Percentiles rank a stretch among this genome's conserved stretches.
These are phyloP conservation scores for Salvelinus fontinalis DNA, from an alignment of 2,113 vertebrate genomes.

Conservation along the genomic window DNA sequence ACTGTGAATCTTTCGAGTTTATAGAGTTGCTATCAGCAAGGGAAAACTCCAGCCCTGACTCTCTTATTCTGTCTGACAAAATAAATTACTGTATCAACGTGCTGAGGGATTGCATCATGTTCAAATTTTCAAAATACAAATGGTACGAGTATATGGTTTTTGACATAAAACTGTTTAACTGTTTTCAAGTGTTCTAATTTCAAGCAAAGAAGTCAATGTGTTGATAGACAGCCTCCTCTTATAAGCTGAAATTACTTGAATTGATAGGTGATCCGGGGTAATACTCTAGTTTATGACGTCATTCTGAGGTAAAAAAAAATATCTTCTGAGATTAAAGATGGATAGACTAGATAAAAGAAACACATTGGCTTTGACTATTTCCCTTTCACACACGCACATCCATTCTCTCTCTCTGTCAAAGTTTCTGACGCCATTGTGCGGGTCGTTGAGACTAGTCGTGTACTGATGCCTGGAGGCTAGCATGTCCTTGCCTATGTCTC, in stretches of 20 bases:
- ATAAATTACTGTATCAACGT: slow-evolving; percentile 27
- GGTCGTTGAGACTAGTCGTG: too few relatives aligned
- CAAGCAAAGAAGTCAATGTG: slow-evolving; percentile 40
- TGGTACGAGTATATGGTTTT: slow-evolving; percentile 32
- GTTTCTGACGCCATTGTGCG: too few relatives aligned
- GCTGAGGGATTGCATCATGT: slow-evolving; percentile 39
- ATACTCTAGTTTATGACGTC: background rate
- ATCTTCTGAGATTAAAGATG: too few relatives aligned
- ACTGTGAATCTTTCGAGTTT: background rate
- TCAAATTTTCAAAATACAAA: slow-evolving; percentile 22
- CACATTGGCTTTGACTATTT: too few relatives aligned
- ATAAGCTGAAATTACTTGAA: slow-evolving; percentile 9
- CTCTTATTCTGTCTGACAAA: slow-evolving; percentile 17
- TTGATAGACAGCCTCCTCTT: slow-evolving; percentile 43
- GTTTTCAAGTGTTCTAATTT: slow-evolving; percentile 20
- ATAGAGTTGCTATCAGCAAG: background rate
- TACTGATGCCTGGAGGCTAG: background rate
- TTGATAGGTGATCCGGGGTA: slow-evolving; percentile 15
- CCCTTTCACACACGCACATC: too few relatives aligned
- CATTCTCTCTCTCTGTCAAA: too few relatives aligned
- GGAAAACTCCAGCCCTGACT: background rate
- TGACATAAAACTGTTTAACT: slow-evolving; percentile 50
- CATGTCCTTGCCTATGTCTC: background rate
- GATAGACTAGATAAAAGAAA: too few relatives aligned
- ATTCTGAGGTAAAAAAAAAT: too few relatives aligned